Evolutionary conservation across 2,113 vertebrate species (phyloP).

Genomic region (Elachura formosa): DNA sequence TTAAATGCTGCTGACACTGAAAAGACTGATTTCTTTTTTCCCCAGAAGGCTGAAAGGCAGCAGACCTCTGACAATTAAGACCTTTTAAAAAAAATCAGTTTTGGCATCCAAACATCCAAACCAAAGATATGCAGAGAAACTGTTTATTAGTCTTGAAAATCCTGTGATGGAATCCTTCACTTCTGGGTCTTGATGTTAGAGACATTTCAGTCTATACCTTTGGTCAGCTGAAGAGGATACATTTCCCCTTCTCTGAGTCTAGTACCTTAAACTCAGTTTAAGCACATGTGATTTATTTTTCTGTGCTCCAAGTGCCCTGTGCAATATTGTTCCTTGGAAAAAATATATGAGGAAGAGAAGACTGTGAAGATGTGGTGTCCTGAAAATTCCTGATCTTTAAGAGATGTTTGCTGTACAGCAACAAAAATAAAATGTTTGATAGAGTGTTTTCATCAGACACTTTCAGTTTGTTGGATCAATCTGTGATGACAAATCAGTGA

Average conservation of each 20-base stretch:
- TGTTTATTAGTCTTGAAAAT: not conserved
- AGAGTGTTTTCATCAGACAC: not conserved
- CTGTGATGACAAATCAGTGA: not conserved
- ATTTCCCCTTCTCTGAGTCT: not conserved
- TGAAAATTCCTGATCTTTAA: not conserved
- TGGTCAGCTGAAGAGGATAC: accelerated
- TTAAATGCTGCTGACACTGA: not conserved
- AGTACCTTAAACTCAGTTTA: not conserved
- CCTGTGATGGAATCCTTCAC: not conserved
- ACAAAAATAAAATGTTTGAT: not conserved
- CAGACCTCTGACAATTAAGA: constrained; percentile 11
- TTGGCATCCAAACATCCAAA: not conserved
- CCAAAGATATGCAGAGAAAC: not conserved
- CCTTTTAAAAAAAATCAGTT: not conserved
- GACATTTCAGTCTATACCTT: not conserved
- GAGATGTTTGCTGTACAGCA: not conserved
- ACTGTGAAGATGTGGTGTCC: not conserved
- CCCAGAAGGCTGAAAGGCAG: not conserved
- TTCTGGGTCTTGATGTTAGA: not conserved
- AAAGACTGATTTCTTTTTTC: not conserved
- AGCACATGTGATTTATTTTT: not conserved
- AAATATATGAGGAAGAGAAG: not conserved
- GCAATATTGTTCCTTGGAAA: not conserved
- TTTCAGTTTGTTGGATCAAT: not conserved
- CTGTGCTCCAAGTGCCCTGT: not conserved